A percentile compares a stretch with the other conserved stretches of the same genome.
Evolutionary conservation across 2,797 vertebrate species (phyloP).

Genomic region (Pipistrellus pipistrellus): DNA sequence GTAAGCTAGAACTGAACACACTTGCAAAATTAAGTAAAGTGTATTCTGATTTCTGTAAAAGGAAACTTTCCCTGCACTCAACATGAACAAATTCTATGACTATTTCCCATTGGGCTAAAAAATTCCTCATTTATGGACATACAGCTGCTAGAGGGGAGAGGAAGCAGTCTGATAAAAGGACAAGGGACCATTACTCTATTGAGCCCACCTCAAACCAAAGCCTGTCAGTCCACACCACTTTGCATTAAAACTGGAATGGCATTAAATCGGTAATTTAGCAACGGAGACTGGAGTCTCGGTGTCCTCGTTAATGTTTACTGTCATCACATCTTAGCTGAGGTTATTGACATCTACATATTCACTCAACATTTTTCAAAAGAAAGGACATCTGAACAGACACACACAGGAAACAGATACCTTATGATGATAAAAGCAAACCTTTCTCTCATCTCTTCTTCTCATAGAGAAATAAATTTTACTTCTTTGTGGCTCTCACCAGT

Average conservation of each 20-base stretch:
- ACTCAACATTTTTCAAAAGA: conserved; percentile 75
- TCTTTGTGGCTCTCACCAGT: conserved; percentile 85
- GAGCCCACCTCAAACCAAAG: background rate
- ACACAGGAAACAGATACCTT: conserved; percentile 80
- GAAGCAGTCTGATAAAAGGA: no score
- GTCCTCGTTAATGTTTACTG: background rate
- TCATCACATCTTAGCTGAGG: background rate
- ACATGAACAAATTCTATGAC: background rate
- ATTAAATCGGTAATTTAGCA: background rate
- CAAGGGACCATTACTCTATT: background rate
- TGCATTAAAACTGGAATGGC: background rate
- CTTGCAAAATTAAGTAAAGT: conserved; percentile 48
- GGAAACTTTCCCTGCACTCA: background rate
- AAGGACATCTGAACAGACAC: conserved; percentile 64
- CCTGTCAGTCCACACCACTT: background rate
- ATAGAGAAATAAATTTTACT: conserved; percentile 78
- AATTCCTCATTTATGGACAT: background rate
- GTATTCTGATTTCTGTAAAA: conserved; percentile 16
- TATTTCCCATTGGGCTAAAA: background rate
- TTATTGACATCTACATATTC: background rate
- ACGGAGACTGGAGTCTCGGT: background rate
- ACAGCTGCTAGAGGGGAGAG: background rate
- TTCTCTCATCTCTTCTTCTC: conserved; percentile 80
- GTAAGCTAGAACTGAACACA: background rate
- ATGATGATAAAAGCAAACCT: conserved; percentile 77